Base-by-base conservation (phyloP, 2,888 invertebrate species). In the Philopedon plagiatum region DNA sequence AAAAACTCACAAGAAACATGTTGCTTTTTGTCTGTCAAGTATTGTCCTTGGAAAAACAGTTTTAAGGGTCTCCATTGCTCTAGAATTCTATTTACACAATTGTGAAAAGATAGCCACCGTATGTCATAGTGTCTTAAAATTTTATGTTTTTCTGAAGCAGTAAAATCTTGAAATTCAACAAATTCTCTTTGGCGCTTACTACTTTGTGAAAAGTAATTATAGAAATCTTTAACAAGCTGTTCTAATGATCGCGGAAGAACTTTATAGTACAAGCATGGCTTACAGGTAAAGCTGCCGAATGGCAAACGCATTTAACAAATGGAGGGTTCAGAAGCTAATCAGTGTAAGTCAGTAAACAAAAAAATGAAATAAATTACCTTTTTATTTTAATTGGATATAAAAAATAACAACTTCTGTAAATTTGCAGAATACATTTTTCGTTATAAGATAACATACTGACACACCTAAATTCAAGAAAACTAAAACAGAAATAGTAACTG, bases 181-280 rank as follows among this genome's bases (percentile, higher is more conserved):
- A 67, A 67, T 67, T 67, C 67, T 51, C 67, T 67, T 60, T 60
- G 51, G n/a, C 60, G 37, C 41, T 69, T 69, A n/a, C n/a, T n/a
- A n/a, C n/a, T n/a, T n/a, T n/a, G n/a, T n/a, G n/a, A n/a, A n/a
- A n/a, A n/a, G 39, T 67, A 68, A 68, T 51, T 68, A 29, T 68
- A 69, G 19, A 69, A 54, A 37, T 62, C 61, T 60, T 60, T 60
- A 51, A 67, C 67, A 37, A 67, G 67, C 51, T 60, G 67, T 60
- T 67, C 67, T 51, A 67, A 49, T 21, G 49, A 54, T 51, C 64
- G 19, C 37, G 64, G 64, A 37, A 60, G 51, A 60, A 60, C 49
- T 58, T 57, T 70, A n/a, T n/a, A n/a, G n/a, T n/a, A 61, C 73
- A 64, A 32, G 74, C 66, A 70, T 74, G 58, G 44, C 74, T 74